Base-by-base conservation (phyloP, 2,797 vertebrate species). In the Sebastolobus alascanus region DNA sequence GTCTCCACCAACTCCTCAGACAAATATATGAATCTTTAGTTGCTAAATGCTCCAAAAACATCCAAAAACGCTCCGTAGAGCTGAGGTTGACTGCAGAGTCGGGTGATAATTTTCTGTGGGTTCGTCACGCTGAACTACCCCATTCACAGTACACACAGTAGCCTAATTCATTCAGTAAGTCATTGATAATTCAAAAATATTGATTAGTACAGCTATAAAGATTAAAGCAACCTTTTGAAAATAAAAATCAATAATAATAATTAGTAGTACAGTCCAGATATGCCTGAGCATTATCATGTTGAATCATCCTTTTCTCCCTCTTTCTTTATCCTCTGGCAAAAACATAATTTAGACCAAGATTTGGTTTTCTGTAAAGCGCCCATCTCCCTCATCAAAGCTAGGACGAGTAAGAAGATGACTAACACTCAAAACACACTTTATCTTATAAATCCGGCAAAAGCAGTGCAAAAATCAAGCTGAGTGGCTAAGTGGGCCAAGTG, bases 401-500 rank as follows among this genome's bases (percentile, higher is more conserved):
- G 52, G 11, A 60, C 20, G 33, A 76, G 31, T 16, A 3, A 38
- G 54, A 73, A 54, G 64, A 67, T 66, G 38, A 67, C n/a, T n/a
- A 50, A 63, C 6, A 29, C n/a, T 68, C 27, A 22, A 74, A 84
- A 68, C 72, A 38, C 69, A 66, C 38, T 75, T 80, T 18, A 66
- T 71, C 50, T 66, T n/a, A 60, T 4, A 72, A 86, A 79, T 27
- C 8, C 1, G 27, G 18, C 11, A 27, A 64, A 76, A 68, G 29
- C 40, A 38, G 46, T 5, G 31, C 43, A 78, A 14, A 68, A 74
- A 27, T 59, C 65, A 69, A 60, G 38, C 73, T 8, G 56, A 78
- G 74, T 31, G 31, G 16, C 3, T 67, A 59, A 80, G 77, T 59
- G 79, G 54, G 74, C 40, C 65, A 70, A 83, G 76, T 74, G 68